Evolutionary conservation across 2,797 vertebrate species (phyloP).

Genomic region (Lophius americanus): DNA sequence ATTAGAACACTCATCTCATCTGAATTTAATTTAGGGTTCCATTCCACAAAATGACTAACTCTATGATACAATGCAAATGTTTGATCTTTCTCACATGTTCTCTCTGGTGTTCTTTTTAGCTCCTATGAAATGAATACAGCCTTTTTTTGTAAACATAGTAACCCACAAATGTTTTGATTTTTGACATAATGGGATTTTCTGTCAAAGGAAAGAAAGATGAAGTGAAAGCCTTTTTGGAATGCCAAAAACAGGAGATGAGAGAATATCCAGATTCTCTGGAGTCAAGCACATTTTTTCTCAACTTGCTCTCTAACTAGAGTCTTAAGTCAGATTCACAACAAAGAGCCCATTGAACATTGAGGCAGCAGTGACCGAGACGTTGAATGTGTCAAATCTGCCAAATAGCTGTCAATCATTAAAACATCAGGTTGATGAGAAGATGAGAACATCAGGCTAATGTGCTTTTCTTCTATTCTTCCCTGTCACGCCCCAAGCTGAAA

Average conservation of each 20-base stretch:
- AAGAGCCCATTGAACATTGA: constrained; percentile 56
- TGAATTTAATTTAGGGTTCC: constrained; percentile 61
- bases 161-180: constrained; percentile 37
- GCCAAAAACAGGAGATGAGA: constrained; percentile 36
- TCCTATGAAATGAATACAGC: constrained; percentile 16
- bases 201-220: constrained; percentile 24
- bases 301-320: constrained; percentile 25
- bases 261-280: constrained; percentile 24
- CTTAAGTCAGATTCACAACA: constrained; percentile 43
- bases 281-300: constrained; percentile 1
- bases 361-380: constrained; percentile 11
- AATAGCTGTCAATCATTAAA: constrained; percentile 68
- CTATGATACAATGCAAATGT: constrained; percentile 32
- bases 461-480: too few species aligned
- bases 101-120: constrained; percentile 1
- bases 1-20: constrained; percentile 69
- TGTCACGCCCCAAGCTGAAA: too few species aligned
- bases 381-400: constrained; percentile 58
- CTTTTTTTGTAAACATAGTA: constrained; percentile 36
- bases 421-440: constrained; percentile 52
- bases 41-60: constrained; percentile 60
- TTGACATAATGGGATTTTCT: too few species aligned
- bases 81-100: constrained; percentile 17
- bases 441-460: constrained; percentile 28
- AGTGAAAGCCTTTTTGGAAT: constrained; percentile 37